Base-by-base conservation (phyloP, 23 tunicate genomes). In the Styela plicata region DNA sequence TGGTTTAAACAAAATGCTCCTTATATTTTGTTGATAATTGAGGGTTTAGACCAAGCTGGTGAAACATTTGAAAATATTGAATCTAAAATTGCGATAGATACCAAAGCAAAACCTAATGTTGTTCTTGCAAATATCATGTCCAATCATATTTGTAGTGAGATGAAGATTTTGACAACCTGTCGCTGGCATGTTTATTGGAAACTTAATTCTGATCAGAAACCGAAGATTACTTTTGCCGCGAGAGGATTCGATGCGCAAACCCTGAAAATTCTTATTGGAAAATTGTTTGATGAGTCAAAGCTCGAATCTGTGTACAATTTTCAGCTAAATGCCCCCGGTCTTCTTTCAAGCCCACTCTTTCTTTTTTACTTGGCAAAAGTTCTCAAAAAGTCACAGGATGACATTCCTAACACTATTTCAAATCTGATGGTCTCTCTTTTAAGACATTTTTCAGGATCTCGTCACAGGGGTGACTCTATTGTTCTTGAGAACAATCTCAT, bases 131-230 rank as follows among this genome's bases (percentile, higher is more conserved):
- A 67, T 67, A 1, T 67, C 0, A 18, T 67, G 17, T 25, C 71
- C 71, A 23, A 23, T 16, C 71, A 67, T 22, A 67, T 67, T 22
- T 67, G 22, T 1, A 13, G 23, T 18, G 24, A 23, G 17, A 25
- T 27, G 1, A 1, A 67, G 32, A 67, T 67, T 25, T 22, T 67
- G 13, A 18, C 71, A 16, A 67, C 71, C 16, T 27, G 23, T 0
- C 71, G 71, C 23, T 67, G 30, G 1, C 71, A 67, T 67, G 31
- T 27, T 67, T 67, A 25, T 1, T 67, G 71, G 71, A 67, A 67
- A 17, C 71, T 67, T 18, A 13, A 21, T 67, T 17, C 71, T 17
- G 2, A 22, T 25, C 32, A 18, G 16, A 67, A 67, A 67, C 23
- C 71, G 22, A 27, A 67, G 1, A 67, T 18, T 18, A 67, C 71